A percentile compares a stretch with the other conserved stretches of the same genome.
Evolutionary conservation across 2,888 invertebrate species (phyloP).

Genomic region (Nymphalis c-album): DNA sequence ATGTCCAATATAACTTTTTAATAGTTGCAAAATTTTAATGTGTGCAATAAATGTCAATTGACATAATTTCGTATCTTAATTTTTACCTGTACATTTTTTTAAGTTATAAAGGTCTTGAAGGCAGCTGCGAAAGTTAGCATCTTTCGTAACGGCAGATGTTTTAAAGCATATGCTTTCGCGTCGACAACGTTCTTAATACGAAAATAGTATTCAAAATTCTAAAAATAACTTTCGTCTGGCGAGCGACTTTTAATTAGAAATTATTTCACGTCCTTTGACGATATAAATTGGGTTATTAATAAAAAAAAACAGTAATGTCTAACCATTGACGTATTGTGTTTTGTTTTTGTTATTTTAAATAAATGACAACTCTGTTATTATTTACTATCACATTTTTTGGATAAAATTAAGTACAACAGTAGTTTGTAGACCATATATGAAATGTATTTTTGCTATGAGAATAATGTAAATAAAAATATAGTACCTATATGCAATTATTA

Average conservation of each 20-base stretch:
- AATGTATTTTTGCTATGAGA: too few relatives aligned
- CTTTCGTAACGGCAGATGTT: slow-evolving; percentile 34
- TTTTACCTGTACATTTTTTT: slow-evolving; percentile 4
- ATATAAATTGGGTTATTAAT: not conserved
- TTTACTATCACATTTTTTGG: too few relatives aligned
- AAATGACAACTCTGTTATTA: too few relatives aligned
- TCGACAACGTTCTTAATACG: slow-evolving; percentile 26
- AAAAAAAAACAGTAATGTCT: not conserved
- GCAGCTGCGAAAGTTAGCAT: slow-evolving; percentile 33
- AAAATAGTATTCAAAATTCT: slow-evolving; percentile 19
- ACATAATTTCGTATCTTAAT: not conserved
- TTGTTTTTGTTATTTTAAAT: too few relatives aligned
- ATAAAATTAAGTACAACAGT: too few relatives aligned
- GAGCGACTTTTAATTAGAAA: slow-evolving; percentile 3
- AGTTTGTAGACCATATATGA: too few relatives aligned
- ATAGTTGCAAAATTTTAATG: not conserved
- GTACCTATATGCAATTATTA: too few relatives aligned
- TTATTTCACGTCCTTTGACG: not conserved
- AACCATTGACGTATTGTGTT: too few relatives aligned
- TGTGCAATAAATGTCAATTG: not conserved
- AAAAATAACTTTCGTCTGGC: slow-evolving; percentile 18
- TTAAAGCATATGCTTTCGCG: slow-evolving; percentile 33
- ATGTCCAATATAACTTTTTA: not conserved
- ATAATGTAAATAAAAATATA: too few relatives aligned
- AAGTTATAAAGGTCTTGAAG: slow-evolving; percentile 13